A percentile compares a stretch with the other conserved stretches of the same genome.
Evolutionary conservation across 2,888 invertebrate species (phyloP).

Genomic region (Branchellion lobata): DNA sequence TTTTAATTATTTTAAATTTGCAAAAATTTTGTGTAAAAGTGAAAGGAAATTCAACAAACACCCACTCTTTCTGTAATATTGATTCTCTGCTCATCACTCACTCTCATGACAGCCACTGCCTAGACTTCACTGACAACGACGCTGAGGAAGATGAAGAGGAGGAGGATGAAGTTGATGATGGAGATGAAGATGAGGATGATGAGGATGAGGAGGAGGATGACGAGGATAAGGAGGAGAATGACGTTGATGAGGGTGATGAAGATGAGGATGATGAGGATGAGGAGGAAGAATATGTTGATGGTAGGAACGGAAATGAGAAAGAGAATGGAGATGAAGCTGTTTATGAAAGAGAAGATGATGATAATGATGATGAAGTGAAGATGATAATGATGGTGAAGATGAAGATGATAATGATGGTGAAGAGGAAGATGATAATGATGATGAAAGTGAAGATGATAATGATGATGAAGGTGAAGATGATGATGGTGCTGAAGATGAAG

Average conservation of each 20-base stretch:
- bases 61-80: neutral
- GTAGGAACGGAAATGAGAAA: neutral
- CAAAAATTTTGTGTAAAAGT: too few species aligned
- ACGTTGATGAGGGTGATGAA: slow-evolving; percentile 17
- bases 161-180: slow-evolving; percentile 5
- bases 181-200: neutral
- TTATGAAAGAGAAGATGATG: slow-evolving; percentile 4
- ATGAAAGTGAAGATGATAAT: too few species aligned
- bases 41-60: too few species aligned
- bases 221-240: neutral
- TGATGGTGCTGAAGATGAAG: neutral
- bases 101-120: neutral
- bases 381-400: slow-evolving; percentile 8
- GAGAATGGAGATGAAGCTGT: neutral
- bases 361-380: neutral
- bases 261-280: slow-evolving; percentile 49
- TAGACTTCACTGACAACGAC: neutral
- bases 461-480: neutral
- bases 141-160: neutral
- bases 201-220: neutral
- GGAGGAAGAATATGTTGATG: neutral
- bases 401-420: slow-evolving; percentile 49
- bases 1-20: too few species aligned
- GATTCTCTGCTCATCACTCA: neutral
- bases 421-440: neutral